These are phyloP conservation scores for Procambarus clarkii DNA, from an alignment of 1,140 invertebrate species.

Conservation along the genomic window DNA sequence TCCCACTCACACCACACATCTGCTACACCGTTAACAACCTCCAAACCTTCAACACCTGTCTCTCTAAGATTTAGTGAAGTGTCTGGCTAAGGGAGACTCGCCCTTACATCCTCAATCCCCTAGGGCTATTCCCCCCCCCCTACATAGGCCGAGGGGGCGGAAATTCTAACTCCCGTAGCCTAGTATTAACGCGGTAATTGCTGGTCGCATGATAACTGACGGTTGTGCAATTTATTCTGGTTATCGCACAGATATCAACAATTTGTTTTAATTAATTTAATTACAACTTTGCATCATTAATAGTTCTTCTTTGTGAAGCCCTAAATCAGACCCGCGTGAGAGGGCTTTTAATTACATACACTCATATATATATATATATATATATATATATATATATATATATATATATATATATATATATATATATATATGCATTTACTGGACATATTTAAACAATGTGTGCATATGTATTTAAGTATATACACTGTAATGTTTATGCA, in stretches of 20 bases:
- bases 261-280: conserved; percentile 5
- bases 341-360: background rate
- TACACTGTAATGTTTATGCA: too few relatives aligned
- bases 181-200: background rate
- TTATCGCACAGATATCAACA: background rate
- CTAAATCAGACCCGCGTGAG: background rate
- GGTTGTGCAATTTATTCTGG: background rate
- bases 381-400: conserved; percentile 31
- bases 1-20: too few relatives aligned
- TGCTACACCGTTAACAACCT: background rate
- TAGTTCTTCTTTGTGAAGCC: background rate
- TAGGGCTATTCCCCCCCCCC: background rate
- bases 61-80: background rate
- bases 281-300: background rate
- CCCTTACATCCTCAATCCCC: background rate
- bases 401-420: conserved; percentile 41
- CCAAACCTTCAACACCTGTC: background rate
- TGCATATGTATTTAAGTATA: too few relatives aligned
- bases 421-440: background rate
- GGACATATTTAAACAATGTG: too few relatives aligned
- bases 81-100: background rate
- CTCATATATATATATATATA: conserved; percentile 2
- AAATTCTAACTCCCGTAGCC: background rate
- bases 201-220: background rate
- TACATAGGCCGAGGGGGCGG: background rate